Percentiles rank a stretch among this genome's conserved stretches.
phyloP scores from a whole-genome alignment of 2,888 invertebrate species.

The Pelosia muscerda region DNA sequence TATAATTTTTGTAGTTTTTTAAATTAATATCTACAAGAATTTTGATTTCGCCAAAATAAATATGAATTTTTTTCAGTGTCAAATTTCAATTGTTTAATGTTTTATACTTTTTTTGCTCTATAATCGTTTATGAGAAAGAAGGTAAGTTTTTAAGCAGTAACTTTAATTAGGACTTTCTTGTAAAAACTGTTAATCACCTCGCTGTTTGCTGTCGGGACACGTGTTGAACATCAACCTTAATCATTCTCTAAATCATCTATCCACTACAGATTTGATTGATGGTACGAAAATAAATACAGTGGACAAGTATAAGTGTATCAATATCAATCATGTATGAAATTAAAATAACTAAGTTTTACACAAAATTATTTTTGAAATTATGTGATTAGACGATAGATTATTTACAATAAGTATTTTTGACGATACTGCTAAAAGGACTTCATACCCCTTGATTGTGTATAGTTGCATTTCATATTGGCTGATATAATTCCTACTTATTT shows the following conservation, averaged over 20 bases:
- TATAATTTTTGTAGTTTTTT: constrained; percentile 51
- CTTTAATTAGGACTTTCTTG: not conserved
- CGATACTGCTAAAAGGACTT: no score
- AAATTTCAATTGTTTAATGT: constrained; percentile 48
- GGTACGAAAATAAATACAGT: no score
- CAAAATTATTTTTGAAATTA: no score
- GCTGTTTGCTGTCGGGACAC: not conserved
- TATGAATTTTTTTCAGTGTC: constrained; percentile 38
- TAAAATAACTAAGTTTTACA: no score
- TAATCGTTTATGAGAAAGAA: constrained; percentile 22
- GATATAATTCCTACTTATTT: not conserved
- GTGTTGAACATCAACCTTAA: not conserved
- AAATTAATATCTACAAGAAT: constrained; percentile 51
- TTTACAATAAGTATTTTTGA: no score
- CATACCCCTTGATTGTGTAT: not conserved
- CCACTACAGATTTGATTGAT: no score
- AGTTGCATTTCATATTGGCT: not conserved
- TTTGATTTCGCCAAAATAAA: constrained; percentile 43
- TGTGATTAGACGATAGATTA: no score
- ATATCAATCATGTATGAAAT: no score
- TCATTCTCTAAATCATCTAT: not conserved
- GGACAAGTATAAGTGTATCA: no score
- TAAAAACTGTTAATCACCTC: not conserved
- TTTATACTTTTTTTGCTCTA: not conserved
- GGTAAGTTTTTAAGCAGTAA: not conserved